Conservation (phyloP, 2,888 invertebrate genomes). For the Sinopyrophorus schimmeli region DNA sequence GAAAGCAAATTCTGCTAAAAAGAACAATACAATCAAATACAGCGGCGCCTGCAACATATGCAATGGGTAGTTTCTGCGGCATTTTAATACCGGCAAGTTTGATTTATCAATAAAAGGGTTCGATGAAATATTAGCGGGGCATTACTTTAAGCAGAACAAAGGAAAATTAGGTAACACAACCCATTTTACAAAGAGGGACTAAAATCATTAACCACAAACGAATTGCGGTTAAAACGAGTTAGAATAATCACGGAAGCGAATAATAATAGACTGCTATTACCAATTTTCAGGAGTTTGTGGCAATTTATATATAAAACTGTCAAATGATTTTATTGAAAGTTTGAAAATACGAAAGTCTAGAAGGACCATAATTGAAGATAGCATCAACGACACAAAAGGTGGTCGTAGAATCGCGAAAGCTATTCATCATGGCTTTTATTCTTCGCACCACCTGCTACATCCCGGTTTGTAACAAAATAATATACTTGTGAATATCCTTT, state of each 20-base stretch:
- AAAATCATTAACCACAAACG: no score
- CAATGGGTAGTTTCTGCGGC: no score
- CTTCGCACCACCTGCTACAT: constrained; percentile 22
- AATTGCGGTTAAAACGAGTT: constrained; percentile 4
- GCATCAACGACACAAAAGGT: constrained; percentile 16
- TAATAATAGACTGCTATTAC: constrained; percentile 8
- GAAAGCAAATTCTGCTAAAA: no score
- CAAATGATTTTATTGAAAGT: constrained; percentile 15
- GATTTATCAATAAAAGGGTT: no score
- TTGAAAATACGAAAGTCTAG: constrained; percentile 19
- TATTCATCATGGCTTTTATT: constrained; percentile 21
- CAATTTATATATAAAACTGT: constrained; percentile 13
- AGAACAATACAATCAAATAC: no score
- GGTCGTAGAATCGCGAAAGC: constrained; percentile 16
- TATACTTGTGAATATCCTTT: constrained; percentile 18
- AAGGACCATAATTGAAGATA: constrained; percentile 21
- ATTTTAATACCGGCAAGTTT: no score
- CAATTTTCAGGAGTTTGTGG: constrained; percentile 6
- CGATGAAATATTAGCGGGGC: no score
- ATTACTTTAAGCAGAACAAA: no score
- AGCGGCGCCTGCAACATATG: no score
- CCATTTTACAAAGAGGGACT: no score
- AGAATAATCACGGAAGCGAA: constrained; percentile 8
- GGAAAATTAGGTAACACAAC: no score
- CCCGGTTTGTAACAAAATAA: constrained; percentile 21